These are phyloP conservation scores for Dromococcyx pavoninus DNA, from an alignment of 2,797 vertebrate genomes.

Conservation along the genomic window DNA sequence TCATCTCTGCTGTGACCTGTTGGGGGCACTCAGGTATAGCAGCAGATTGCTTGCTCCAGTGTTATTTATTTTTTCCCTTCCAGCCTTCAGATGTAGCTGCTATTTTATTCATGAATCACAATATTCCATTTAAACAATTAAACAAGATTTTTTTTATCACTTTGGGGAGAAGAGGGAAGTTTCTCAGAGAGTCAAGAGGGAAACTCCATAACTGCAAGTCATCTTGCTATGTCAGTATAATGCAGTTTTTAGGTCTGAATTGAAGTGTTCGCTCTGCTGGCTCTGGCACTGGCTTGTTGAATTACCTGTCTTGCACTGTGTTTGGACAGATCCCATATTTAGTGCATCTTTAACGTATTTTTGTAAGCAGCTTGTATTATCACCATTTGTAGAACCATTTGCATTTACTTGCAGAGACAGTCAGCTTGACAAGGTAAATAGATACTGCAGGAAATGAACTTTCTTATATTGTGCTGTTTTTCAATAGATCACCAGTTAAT, in stretches of 20 bases:
- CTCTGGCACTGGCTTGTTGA: neutral
- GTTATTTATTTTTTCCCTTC: constrained; percentile 5
- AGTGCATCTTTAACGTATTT: neutral
- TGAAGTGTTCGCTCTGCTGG: neutral
- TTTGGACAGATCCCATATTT: neutral
- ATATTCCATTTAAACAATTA: constrained; percentile 45
- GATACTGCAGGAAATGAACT: neutral
- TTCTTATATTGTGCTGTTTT: neutral
- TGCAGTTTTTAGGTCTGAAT: neutral
- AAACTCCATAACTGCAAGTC: neutral
- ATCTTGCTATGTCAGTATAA: neutral
- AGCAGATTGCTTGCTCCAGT: neutral
- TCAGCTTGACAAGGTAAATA: neutral
- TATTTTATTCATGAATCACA: constrained; percentile 54
- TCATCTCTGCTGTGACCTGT: constrained; percentile 53
- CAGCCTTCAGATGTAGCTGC: constrained; percentile 6
- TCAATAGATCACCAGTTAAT: neutral
- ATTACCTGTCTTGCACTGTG: neutral
- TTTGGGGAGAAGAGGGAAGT: constrained; percentile 14
- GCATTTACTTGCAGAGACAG: neutral
- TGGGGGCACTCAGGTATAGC: constrained; percentile 73
- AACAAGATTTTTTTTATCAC: neutral
- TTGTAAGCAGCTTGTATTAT: neutral
- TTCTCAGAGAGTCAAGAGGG: constrained; percentile 36
- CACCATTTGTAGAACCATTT: neutral